These are phyloP conservation scores for Gnathonemus echidnorhynchus DNA, from an alignment of 2,113 vertebrate genomes.

Conservation along the genomic window DNA sequence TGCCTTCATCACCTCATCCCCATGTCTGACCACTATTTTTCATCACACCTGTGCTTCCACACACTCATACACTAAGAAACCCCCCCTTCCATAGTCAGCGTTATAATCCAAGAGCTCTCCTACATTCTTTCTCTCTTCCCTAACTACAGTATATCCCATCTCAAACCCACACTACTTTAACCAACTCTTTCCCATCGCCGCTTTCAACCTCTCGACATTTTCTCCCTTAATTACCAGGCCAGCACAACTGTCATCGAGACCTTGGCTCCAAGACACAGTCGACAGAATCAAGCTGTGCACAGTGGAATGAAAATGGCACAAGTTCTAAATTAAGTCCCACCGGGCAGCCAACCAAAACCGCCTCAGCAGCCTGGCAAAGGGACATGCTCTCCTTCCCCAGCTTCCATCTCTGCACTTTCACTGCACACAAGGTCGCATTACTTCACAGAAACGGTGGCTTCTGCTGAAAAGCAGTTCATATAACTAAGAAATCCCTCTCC, in stretches of 20 bases:
- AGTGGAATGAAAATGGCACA: background rate
- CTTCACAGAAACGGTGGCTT: background rate
- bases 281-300: background rate
- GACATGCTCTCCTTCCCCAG: background rate
- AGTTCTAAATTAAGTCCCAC: background rate
- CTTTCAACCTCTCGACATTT: background rate
- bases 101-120: background rate
- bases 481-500: background rate
- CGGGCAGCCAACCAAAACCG: background rate
- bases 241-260: background rate
- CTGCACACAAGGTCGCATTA: background rate
- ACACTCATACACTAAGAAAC: background rate
- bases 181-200: background rate
- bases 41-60: background rate
- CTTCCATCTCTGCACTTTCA: background rate
- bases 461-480: background rate
- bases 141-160: background rate
- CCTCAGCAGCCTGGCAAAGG: background rate
- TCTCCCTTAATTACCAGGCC: background rate
- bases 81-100: background rate
- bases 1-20: background rate
- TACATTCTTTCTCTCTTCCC: background rate
- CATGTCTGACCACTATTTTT: background rate
- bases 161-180: background rate
- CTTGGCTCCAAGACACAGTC: background rate